Evolutionary conservation across 2,113 vertebrate species (phyloP).

Genomic region (Micronycteris hirsuta): DNA sequence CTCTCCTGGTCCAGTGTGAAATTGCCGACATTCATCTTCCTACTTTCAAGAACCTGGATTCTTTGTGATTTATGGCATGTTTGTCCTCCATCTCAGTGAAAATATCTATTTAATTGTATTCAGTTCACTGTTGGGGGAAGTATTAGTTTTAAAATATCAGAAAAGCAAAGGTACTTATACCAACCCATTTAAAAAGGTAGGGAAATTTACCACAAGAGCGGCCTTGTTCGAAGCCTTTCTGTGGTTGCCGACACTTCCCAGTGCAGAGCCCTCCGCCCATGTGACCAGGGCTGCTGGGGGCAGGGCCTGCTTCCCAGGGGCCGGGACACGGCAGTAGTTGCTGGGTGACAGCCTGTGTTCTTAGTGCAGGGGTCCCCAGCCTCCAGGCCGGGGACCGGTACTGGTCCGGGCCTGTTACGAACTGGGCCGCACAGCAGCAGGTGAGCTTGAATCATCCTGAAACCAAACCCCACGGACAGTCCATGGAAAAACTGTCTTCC

Average conservation of each 20-base stretch:
- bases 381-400: no score
- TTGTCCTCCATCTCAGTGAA: neutral
- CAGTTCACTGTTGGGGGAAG: neutral
- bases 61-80: neutral
- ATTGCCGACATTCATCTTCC: neutral
- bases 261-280: no score
- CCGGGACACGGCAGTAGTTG: neutral
- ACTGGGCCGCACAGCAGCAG: no score
- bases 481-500: no score
- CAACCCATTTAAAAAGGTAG: neutral
- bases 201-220: neutral
- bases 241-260: no score
- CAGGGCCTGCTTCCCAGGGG: neutral
- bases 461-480: no score
- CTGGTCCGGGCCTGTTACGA: no score
- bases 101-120: neutral
- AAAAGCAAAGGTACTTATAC: neutral
- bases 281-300: neutral
- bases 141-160: slow-evolving; percentile 33
- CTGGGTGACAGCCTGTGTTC: neutral
- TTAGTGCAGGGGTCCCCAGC: no score
- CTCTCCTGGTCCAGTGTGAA: neutral
- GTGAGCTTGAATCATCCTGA: no score
- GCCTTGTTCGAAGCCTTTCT: neutral
- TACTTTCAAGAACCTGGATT: neutral